These are phyloP conservation scores for Arvicanthis niloticus DNA, from an alignment of 2,113 vertebrate genomes.

Conservation along the genomic window DNA sequence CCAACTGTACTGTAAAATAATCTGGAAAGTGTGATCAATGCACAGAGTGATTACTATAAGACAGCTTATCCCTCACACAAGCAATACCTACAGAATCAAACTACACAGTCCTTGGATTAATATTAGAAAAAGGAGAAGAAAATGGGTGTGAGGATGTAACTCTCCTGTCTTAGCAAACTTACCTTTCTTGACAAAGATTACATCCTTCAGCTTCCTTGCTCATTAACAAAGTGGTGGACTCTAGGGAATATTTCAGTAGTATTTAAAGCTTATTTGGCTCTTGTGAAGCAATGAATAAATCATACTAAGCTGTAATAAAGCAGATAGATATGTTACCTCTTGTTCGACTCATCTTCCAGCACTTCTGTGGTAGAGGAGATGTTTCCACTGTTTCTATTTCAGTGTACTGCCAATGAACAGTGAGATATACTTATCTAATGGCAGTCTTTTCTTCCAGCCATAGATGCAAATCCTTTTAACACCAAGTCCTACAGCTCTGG, in stretches of 20 bases:
- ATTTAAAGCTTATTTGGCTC: conserved; percentile 60
- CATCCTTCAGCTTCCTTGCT: conserved; percentile 48
- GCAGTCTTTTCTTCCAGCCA: conserved; percentile 1
- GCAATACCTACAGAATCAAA: conserved; percentile 13
- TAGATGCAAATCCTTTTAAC: conserved; percentile 56
- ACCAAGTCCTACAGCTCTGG: background rate
- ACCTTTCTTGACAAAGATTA: conserved; percentile 64
- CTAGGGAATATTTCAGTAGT: conserved; percentile 64
- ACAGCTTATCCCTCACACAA: background rate
- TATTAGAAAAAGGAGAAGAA: background rate
- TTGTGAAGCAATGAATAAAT: conserved; percentile 56
- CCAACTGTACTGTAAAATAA: conserved; percentile 1
- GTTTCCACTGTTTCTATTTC: conserved; percentile 53
- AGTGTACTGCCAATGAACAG: background rate
- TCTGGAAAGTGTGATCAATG: conserved; percentile 7
- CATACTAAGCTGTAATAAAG: conserved; percentile 61
- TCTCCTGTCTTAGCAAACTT: conserved; percentile 29
- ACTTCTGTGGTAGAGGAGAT: conserved; percentile 1
- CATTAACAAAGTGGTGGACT: conserved; percentile 61
- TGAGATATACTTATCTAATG: conserved; percentile 46
- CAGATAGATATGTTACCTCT: conserved; percentile 49
- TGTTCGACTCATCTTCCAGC: background rate
- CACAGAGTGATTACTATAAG: background rate
- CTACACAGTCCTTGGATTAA: conserved; percentile 10
- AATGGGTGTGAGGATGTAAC: background rate